These are phyloP conservation scores for Daphoenositta chrysoptera DNA, from an alignment of 2,113 vertebrate genomes.

Conservation along the genomic window DNA sequence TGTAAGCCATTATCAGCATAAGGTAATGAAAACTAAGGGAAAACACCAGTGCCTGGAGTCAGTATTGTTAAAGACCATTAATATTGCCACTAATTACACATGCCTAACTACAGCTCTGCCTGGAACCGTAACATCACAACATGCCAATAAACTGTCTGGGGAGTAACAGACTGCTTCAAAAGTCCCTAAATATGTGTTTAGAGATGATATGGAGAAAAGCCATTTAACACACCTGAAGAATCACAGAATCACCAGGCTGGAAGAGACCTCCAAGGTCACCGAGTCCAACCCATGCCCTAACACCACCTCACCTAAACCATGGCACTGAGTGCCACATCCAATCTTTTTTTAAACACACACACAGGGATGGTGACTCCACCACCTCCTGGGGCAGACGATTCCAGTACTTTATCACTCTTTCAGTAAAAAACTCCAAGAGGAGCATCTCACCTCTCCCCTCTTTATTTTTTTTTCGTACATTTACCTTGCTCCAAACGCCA, in stretches of 20 bases:
- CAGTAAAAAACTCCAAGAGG: no score
- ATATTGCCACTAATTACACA: conserved; percentile 6
- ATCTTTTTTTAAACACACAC: no score
- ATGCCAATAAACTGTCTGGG: not conserved
- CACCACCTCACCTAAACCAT: no score
- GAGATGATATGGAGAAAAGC: not conserved
- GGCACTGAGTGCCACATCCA: no score
- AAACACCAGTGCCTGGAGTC: conserved; percentile 8
- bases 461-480: not conserved
- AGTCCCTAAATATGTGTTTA: not conserved
- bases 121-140: not conserved
- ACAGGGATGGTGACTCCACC: no score
- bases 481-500: not conserved
- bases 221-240: not conserved
- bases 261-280: no score
- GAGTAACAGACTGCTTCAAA: not conserved
- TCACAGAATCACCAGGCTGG: no score
- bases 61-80: not conserved
- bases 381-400: no score
- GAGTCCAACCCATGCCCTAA: no score
- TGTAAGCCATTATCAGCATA: not conserved
- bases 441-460: not conserved
- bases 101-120: not conserved
- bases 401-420: no score
- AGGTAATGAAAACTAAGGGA: not conserved